A percentile compares a stretch with the other conserved stretches of the same genome.
phyloP scores from a whole-genome alignment of 2,888 invertebrate genomes.

The Atrina japonica region DNA sequence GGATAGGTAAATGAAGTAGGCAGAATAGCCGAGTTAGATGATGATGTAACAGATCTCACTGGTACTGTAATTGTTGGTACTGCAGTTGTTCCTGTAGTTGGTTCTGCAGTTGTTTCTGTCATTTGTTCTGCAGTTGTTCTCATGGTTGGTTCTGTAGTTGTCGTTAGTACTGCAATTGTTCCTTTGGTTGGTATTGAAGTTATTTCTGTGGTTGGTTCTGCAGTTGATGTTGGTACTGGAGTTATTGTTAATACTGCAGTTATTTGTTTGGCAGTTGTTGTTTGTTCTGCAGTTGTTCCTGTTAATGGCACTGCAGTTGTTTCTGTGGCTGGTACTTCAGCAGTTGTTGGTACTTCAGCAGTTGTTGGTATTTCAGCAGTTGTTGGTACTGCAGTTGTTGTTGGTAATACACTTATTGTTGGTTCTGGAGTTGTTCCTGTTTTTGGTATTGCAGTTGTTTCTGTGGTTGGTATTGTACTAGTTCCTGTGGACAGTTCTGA shows the following conservation, averaged over 20 bases:
- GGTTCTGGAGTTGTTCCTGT: constrained; percentile 9
- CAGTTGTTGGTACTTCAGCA: too few relatives aligned
- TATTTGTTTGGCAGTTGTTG: constrained; percentile 1
- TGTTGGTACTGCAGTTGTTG: neutral
- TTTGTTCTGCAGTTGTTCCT: neutral
- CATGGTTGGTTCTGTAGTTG: neutral
- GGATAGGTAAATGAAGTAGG: too few relatives aligned
- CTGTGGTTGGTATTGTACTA: constrained; percentile 1
- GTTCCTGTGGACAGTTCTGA: neutral
- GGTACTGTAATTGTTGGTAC: neutral
- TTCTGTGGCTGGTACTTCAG: too few relatives aligned
- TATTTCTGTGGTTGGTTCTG: neutral
- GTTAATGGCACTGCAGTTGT: too few relatives aligned
- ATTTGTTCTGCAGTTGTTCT: constrained; percentile 10
- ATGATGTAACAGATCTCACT: too few relatives aligned
- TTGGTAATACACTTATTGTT: neutral
- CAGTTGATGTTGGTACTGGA: constrained; percentile 7
- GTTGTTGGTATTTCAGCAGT: too few relatives aligned
- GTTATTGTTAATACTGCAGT: constrained; percentile 1
- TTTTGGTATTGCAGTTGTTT: neutral
- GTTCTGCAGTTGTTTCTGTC: constrained; percentile 21
- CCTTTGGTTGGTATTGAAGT: neutral
- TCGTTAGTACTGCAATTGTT: neutral
- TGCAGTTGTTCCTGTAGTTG: neutral
- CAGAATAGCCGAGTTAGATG: too few relatives aligned